Evolutionary conservation across 1,140 invertebrate species (phyloP).

Genomic region (Drosophila triauraria): DNA sequence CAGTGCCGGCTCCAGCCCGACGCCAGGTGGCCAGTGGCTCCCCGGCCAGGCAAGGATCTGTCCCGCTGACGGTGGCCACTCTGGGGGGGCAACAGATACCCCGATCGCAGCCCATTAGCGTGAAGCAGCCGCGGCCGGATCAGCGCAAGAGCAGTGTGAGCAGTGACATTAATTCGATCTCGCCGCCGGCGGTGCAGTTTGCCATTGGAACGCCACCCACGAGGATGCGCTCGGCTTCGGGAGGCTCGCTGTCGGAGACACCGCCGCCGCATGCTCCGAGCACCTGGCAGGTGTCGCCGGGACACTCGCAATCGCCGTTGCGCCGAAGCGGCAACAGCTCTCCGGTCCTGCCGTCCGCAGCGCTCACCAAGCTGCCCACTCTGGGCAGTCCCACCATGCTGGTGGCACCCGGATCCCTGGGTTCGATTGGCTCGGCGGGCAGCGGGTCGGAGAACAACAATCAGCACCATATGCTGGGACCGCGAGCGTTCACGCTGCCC

Average conservation of each 20-base stretch:
- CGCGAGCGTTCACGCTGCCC: constrained; percentile 91
- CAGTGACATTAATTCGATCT: constrained; percentile 94
- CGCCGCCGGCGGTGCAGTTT: constrained; percentile 95
- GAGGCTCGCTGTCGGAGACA: constrained; percentile 89
- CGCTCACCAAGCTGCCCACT: constrained; percentile 88
- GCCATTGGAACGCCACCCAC: constrained; percentile 95
- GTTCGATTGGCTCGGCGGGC: constrained; percentile 85
- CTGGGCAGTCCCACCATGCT: constrained; percentile 86
- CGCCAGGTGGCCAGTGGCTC: constrained; percentile 66
- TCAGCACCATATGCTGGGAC: constrained; percentile 88
- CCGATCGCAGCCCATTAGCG: constrained; percentile 93
- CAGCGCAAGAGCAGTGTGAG: constrained; percentile 88
- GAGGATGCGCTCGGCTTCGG: constrained; percentile 88
- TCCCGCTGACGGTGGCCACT: constrained; percentile 63
- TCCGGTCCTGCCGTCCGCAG: constrained; percentile 88
- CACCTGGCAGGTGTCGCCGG: constrained; percentile 91
- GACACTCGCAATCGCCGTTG: constrained; percentile 89
- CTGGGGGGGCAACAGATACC: constrained; percentile 87
- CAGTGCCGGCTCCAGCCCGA: constrained; percentile 90
- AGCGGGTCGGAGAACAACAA: constrained; percentile 81
- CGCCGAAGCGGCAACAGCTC: constrained; percentile 90
- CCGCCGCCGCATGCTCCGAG: constrained; percentile 90
- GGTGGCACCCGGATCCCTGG: constrained; percentile 86
- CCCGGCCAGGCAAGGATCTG: constrained; percentile 44
- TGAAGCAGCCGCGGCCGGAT: constrained; percentile 88